phyloP scores from a whole-genome alignment of 1,140 invertebrate species.

The Drosophila simulans region DNA sequence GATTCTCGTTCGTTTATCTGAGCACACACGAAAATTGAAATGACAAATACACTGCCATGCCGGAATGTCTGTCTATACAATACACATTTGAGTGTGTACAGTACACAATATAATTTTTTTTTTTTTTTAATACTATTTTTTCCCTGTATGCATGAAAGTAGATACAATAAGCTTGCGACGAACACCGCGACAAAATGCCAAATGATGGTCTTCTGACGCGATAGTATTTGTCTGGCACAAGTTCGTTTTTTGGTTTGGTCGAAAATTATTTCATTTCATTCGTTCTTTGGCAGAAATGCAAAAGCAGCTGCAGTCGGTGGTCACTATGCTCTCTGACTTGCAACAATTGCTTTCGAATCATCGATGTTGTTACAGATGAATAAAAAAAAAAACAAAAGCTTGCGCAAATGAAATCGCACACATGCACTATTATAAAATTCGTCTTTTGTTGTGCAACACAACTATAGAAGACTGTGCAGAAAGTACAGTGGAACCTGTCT shows the following conservation, averaged over 20 bases:
- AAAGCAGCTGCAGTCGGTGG: slow-evolving; percentile 30
- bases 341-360: slow-evolving; percentile 26
- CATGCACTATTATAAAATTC: slow-evolving; percentile 7
- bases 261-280: slow-evolving; percentile 2
- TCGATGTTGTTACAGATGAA: background rate
- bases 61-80: slow-evolving; percentile 20
- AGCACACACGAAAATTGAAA: slow-evolving; percentile 64
- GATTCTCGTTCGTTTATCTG: slow-evolving; percentile 64
- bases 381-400: background rate
- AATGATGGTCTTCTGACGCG: slow-evolving; percentile 15
- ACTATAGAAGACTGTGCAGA: background rate
- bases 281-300: slow-evolving; percentile 10
- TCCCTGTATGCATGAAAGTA: slow-evolving; percentile 18
- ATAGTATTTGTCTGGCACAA: slow-evolving; percentile 3
- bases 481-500: background rate
- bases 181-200: slow-evolving; percentile 24
- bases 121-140: background rate
- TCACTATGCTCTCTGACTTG: slow-evolving; percentile 1
- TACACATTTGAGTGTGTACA: slow-evolving; percentile 11
- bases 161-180: slow-evolving; percentile 21
- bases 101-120: slow-evolving; percentile 6
- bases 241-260: slow-evolving; percentile 6
- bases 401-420: slow-evolving; percentile 3
- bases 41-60: slow-evolving; percentile 52
- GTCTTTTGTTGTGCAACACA: slow-evolving; percentile 8